These are phyloP conservation scores for Rotaria socialis DNA, from an alignment of 2,888 invertebrate species.

Conservation along the genomic window DNA sequence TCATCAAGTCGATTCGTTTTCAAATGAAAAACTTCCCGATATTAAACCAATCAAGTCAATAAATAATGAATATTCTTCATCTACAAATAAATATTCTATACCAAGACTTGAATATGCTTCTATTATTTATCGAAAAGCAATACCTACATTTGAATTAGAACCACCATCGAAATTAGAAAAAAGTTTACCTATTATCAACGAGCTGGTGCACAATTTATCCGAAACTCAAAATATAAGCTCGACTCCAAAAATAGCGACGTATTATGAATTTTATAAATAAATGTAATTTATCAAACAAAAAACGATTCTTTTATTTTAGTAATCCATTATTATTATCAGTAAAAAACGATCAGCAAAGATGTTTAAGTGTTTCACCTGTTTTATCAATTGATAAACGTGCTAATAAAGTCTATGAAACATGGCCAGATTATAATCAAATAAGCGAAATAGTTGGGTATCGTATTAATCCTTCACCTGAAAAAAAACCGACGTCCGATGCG, in stretches of 20 bases:
- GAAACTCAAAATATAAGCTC: neutral
- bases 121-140: neutral
- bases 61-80: neutral
- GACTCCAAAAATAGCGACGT: neutral
- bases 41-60: neutral
- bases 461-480: neutral
- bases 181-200: neutral
- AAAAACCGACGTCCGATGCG: neutral
- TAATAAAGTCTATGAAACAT: constrained; percentile 16
- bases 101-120: constrained; percentile 1
- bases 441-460: neutral
- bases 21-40: neutral
- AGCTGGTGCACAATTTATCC: neutral
- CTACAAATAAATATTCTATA: neutral
- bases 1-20: neutral
- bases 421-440: constrained; percentile 23
- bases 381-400: neutral
- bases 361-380: neutral
- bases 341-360: neutral
- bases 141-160: neutral
- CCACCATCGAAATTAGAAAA: neutral
- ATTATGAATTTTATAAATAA: neutral
- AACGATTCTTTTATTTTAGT: neutral
- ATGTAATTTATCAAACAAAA: neutral
- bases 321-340: neutral